Evolutionary conservation across 2,797 vertebrate species (phyloP), one percentile per base, ranked within the genome.

Genomic region (Geotrypetes seraphini): DNA sequence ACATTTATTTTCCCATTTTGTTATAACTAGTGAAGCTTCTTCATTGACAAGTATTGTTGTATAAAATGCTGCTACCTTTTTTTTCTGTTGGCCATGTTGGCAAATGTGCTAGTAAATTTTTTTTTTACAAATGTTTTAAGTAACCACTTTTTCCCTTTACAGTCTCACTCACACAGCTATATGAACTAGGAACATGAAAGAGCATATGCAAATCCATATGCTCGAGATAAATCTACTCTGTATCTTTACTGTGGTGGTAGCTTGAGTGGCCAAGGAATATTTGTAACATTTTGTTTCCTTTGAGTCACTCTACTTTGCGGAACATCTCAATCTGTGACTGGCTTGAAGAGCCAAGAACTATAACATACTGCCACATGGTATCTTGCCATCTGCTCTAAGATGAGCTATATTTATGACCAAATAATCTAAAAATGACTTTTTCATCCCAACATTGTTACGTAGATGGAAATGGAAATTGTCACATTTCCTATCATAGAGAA

Each of bases 121-220:
- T 22, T 30, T 40, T 7, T 30, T 30, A 9, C 7, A 22, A 15
- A 6, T n/a, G 15, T 31, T 67, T 43, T 63, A 60, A 61, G 52
- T 66, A 50, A 55, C 73, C 66, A 63, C 53, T 69, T 73, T 69
- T 69, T 71, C 51, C 65, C 36, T 54, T 59, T 54, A 53, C 75
- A 51, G 49, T 73, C 63, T 74, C 74, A 59, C 73, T 75, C 60
- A 50, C 66, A 75, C 24, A 27, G 40, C 36, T 52, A 57, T 71
- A 45, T 37, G 40, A 53, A 55, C 56, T 73, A 50, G n/a, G 7
- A 71, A 60, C 57, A 66, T 71, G 61, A 63, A 47, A 47, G 63
- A 81, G 66, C 81, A 84, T 82, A 81, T 82, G 81, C 57, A 60
- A 76, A 63, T 58, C 78, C 79, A 79, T 83, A 77, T 82, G 81